Evolutionary conservation across 2,113 vertebrate species (phyloP).

Genomic region (Stercorarius parasiticus): DNA sequence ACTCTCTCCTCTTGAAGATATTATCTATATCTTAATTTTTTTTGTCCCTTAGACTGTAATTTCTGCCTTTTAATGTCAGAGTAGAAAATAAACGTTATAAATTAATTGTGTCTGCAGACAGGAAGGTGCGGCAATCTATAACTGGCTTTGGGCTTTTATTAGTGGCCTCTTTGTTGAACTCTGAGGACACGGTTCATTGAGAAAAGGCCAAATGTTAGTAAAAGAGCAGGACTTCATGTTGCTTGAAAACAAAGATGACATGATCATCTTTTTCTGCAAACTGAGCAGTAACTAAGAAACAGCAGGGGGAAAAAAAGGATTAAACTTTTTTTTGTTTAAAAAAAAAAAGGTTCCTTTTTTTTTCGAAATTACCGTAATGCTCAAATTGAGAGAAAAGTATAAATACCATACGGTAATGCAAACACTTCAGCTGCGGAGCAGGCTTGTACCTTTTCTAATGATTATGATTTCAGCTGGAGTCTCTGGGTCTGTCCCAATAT

Average conservation of each 20-base stretch:
- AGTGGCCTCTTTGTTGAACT: conserved; percentile 66
- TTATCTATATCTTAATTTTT: conserved; percentile 50
- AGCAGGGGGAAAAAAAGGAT: too few species aligned
- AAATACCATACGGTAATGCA: not conserved
- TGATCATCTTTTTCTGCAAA: not conserved
- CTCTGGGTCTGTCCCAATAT: not conserved
- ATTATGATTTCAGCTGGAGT: not conserved
- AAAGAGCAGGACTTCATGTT: not conserved
- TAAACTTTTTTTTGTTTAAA: not conserved
- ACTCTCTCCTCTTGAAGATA: conserved; percentile 58
- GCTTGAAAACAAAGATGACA: not conserved
- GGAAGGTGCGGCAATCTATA: conserved; percentile 59
- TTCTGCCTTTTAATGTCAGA: conserved; percentile 70
- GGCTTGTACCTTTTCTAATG: not conserved
- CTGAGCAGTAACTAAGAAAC: not conserved
- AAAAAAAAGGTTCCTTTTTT: not conserved
- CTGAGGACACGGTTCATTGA: conserved; percentile 64
- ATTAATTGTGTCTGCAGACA: conserved; percentile 39
- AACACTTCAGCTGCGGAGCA: not conserved
- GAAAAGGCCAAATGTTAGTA: conserved; percentile 61
- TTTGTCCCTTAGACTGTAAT: conserved; percentile 65
- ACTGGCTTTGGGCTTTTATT: conserved; percentile 67
- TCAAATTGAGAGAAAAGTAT: not conserved
- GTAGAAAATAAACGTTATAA: conserved; percentile 72
- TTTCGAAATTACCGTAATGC: not conserved